Percentiles rank a stretch among this genome's conserved stretches.
phyloP scores from a whole-genome alignment of 2,888 invertebrate genomes.

The Meganola albula region DNA sequence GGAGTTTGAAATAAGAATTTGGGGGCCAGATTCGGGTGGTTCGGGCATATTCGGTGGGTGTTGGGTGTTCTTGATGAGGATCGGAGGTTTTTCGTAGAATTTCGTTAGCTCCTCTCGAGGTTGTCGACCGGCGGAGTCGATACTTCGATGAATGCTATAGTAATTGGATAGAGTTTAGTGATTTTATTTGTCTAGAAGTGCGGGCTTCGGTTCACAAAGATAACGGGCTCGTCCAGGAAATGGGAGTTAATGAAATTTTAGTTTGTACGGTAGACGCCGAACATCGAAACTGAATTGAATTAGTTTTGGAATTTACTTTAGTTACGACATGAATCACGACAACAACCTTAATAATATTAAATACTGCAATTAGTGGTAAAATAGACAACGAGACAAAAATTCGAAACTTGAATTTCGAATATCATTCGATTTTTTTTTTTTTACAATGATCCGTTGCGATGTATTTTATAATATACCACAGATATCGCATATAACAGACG shows the following conservation, averaged over 20 bases:
- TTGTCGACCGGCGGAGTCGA: conserved; percentile 68
- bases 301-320: conserved; percentile 20
- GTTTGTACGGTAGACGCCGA: conserved; percentile 26
- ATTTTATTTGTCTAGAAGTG: conserved; percentile 29
- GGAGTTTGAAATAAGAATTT: conserved; percentile 76
- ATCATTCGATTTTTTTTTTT: no score
- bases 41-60: conserved; percentile 66
- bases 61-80: conserved; percentile 71
- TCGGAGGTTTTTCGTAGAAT: conserved; percentile 73
- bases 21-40: conserved; percentile 68
- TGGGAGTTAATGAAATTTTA: conserved; percentile 38
- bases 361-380: no score
- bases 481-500: no score
- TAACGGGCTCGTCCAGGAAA: conserved; percentile 32
- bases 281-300: conserved; percentile 15
- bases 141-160: conserved; percentile 65
- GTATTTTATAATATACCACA: no score
- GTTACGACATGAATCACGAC: no score
- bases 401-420: no score
- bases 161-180: conserved; percentile 55
- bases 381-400: no score
- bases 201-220: conserved; percentile 22
- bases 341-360: no score
- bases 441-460: no score
- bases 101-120: conserved; percentile 65